phyloP scores from a whole-genome alignment of 2,797 vertebrate genomes.

The Chiroxiphia lanceolata region DNA sequence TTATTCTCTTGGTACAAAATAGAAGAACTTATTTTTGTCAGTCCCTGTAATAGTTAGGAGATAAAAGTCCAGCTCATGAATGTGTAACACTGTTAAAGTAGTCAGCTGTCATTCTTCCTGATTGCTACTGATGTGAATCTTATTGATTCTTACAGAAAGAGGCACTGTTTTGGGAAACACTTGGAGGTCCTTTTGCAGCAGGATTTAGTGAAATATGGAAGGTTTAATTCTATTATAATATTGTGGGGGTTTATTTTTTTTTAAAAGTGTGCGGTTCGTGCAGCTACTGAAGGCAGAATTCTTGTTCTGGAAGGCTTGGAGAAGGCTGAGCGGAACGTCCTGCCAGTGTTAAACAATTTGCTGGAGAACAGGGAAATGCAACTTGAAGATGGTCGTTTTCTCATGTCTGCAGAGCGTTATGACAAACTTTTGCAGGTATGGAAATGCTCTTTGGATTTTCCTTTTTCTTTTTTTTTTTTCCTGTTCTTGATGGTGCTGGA shows the following conservation, averaged over 20 bases:
- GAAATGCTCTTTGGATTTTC: not conserved
- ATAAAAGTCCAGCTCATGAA: not conserved
- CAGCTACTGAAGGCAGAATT: constrained; percentile 91
- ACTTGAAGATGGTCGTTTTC: constrained; percentile 96
- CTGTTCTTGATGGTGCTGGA: not conserved
- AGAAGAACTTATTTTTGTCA: not conserved
- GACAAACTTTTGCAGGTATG: constrained; percentile 93
- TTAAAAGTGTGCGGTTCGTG: constrained; percentile 91
- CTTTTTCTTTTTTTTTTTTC: not conserved
- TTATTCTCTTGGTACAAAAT: not conserved
- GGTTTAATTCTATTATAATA: not conserved
- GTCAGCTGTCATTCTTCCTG: not conserved
- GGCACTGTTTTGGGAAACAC: not conserved
- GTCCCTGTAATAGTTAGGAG: not conserved
- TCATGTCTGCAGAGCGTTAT: constrained; percentile 92
- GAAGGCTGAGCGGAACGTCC: constrained; percentile 93
- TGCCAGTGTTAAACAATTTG: constrained; percentile 95
- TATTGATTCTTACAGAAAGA: not conserved
- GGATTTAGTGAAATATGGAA: not conserved
- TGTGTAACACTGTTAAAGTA: not conserved
- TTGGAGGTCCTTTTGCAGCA: not conserved
- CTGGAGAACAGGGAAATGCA: constrained; percentile 98
- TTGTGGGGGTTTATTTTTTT: not conserved
- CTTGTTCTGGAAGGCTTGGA: constrained; percentile 95
- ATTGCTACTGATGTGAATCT: not conserved